phyloP scores from a whole-genome alignment of 2,888 invertebrate genomes.

The Eumacrocentrus americanus region DNA sequence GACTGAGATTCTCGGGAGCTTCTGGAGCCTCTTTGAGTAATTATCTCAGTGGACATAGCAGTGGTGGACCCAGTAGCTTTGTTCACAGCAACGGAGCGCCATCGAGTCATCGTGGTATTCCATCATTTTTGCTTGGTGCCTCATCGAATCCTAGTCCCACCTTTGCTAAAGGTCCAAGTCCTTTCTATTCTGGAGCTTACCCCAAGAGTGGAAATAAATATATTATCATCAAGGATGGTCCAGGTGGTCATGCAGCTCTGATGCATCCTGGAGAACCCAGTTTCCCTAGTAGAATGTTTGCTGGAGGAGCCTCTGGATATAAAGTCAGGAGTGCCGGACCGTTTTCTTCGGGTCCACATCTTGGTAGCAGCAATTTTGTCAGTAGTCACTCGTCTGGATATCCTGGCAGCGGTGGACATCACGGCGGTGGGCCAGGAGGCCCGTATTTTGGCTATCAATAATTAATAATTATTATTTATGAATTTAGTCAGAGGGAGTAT shows the following conservation, averaged over 20 bases:
- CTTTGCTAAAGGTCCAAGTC: constrained; percentile 40
- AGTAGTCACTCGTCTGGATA: constrained; percentile 40
- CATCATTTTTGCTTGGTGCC: constrained; percentile 28
- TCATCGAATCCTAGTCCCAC: constrained; percentile 32
- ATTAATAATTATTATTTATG: constrained; percentile 32
- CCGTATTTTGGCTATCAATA: constrained; percentile 35
- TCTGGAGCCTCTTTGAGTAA: constrained; percentile 26
- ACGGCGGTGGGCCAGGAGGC: constrained; percentile 23
- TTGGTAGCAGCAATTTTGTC: constrained; percentile 37
- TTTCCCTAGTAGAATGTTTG: constrained; percentile 32
- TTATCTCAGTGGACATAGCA: constrained; percentile 31
- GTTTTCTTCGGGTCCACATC: constrained; percentile 35
- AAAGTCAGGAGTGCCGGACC: constrained; percentile 42
- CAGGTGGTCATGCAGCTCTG: constrained; percentile 33
- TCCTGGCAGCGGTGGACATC: constrained; percentile 35
- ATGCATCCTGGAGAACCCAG: constrained; percentile 37
- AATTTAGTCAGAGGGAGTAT: constrained; percentile 23
- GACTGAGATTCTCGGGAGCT: constrained; percentile 18
- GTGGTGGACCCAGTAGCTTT: constrained; percentile 27
- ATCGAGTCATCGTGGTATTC: background rate
- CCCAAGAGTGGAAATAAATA: constrained; percentile 45
- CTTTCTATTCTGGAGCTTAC: constrained; percentile 39
- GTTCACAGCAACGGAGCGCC: constrained; percentile 24
- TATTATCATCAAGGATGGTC: constrained; percentile 44
- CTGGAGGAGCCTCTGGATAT: constrained; percentile 37